Evolutionary conservation across 1,140 invertebrate genomes (phyloP).

Genomic region (Trypoxylus dichotomus): DNA sequence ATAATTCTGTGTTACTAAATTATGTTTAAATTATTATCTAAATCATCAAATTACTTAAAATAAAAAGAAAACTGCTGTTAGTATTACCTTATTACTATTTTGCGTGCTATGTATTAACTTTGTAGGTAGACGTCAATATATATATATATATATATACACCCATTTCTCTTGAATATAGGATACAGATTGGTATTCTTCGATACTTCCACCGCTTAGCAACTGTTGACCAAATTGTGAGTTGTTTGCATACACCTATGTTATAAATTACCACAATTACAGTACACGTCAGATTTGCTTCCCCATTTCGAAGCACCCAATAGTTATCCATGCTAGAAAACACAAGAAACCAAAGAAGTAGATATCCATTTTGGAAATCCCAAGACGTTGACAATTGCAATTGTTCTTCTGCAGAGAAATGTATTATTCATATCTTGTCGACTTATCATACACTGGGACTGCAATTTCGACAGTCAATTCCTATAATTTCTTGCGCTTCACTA

Average conservation of each 20-base stretch:
- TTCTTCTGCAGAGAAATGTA: not conserved
- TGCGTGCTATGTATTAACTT: not conserved
- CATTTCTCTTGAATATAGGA: not conserved
- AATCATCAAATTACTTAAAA: too few relatives aligned
- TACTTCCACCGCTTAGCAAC: not conserved
- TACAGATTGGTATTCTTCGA: too few relatives aligned
- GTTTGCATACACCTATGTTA: not conserved
- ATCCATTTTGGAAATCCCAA: not conserved
- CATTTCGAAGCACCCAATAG: not conserved
- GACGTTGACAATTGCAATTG: not conserved
- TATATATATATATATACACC: not conserved
- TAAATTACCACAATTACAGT: not conserved
- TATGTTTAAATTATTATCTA: too few relatives aligned
- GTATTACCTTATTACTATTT: not conserved
- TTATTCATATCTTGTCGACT: not conserved
- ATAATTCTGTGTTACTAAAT: too few relatives aligned
- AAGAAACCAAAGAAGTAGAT: conserved; percentile 19
- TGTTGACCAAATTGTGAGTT: not conserved
- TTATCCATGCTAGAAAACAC: not conserved
- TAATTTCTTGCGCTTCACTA: not conserved
- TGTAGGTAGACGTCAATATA: not conserved
- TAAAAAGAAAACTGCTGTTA: too few relatives aligned
- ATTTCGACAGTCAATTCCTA: not conserved
- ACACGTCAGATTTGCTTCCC: conserved; percentile 10
- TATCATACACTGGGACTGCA: not conserved